Base-by-base conservation (phyloP, 2,888 invertebrate species). In the Sepiola atlantica region DNA sequence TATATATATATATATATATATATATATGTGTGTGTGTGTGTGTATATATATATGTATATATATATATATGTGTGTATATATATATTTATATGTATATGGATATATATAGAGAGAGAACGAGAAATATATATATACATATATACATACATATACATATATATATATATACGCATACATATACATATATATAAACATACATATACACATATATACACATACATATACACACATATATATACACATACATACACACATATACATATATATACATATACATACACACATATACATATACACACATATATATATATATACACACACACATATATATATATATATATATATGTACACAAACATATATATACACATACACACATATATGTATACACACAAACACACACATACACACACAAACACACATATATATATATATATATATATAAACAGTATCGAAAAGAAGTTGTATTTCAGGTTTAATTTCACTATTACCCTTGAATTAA, bases 341-440 rank as follows among this genome's bases (percentile, higher is more conserved):
- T 24, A 21, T 21, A 21, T 21, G 1, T 21, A 90, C 35, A 90
- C 35, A 90, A 10, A 90, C 35, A 90, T 90, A 90, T 90, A 90
- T 90, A 90, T 90, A 90, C 24, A 90, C 35, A 90, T 90, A 90
- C 24, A 24, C 24, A 90, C 24, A 90, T 90, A 90, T 24, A 90
- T 24, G 4, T 90, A 90, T 90, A 90, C 4, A 90, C 4, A 24
- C 1, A 90, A 0, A 90, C 1, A 90, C 1, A 90, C 1, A 90
- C 1, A 24, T 21, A 21, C 1, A 35, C 1, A 90, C 24, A 90
- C 16, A 90, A 0, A 90, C 1, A 90, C 1, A 90, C 24, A 90
- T 90, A 90, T 90, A 90, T 90, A 24, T 24, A 90, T 90, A 90
- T 90, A 90, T 90, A 90, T 90, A 90, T 90, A 90, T 90, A 90